Conservation (phyloP, 2,797 vertebrate genomes). For the Myoxocephalus aenaeus region DNA sequence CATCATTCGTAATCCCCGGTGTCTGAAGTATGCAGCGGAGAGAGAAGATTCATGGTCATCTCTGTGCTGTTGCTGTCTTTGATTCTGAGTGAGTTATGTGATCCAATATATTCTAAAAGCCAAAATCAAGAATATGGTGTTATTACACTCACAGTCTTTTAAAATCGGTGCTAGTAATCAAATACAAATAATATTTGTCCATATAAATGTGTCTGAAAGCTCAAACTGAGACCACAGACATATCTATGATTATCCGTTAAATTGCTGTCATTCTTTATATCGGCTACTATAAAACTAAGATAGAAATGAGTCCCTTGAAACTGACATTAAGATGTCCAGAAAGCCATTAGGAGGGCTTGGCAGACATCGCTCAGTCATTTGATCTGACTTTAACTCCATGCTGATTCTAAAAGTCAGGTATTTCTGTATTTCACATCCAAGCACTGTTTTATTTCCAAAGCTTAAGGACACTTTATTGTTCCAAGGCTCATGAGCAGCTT, state of each 20-base stretch:
- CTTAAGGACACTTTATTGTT: conserved; percentile 56
- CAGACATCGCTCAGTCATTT: conserved; percentile 11
- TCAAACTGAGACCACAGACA: background rate
- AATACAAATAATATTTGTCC: background rate
- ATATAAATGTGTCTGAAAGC: conserved; percentile 2
- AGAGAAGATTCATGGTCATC: conserved; percentile 42
- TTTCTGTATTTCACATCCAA: conserved; percentile 50
- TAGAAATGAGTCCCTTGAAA: conserved; percentile 15
- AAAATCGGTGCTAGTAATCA: background rate
- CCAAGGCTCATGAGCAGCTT: conserved; percentile 40
- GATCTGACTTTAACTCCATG: conserved; percentile 20
- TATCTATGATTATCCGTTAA: background rate
- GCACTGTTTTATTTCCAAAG: conserved; percentile 50
- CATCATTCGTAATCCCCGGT: conserved; percentile 29
- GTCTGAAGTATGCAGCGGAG: conserved; percentile 40
- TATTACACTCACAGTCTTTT: background rate
- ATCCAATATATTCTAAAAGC: conserved; percentile 3
- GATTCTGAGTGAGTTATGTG: conserved; percentile 24
- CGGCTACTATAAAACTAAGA: background rate
- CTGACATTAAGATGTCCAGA: conserved; percentile 22
- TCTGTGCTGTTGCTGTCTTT: conserved; percentile 16
- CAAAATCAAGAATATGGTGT: conserved; percentile 13
- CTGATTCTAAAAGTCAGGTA: conserved; percentile 44
- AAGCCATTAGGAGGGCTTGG: conserved; percentile 26
- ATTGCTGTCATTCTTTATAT: background rate